These are phyloP conservation scores for Nannoperca obscura DNA, from an alignment of 2,797 vertebrate species.

Conservation along the genomic window DNA sequence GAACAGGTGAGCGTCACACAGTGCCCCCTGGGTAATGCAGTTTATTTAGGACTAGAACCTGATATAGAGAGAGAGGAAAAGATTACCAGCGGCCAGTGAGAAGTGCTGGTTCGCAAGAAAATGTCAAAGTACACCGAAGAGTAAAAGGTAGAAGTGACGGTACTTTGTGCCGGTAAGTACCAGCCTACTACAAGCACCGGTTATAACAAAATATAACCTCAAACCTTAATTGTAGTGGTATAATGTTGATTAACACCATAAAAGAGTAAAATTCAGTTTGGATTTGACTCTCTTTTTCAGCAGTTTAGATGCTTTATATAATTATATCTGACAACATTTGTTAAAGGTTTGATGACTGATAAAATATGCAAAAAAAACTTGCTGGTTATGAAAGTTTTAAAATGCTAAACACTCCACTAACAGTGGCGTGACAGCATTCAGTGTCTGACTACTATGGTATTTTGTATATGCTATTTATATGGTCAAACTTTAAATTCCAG, in stretches of 20 bases:
- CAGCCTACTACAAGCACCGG: no score
- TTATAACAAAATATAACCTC: not conserved
- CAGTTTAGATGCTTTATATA: not conserved
- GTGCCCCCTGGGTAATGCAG: no score
- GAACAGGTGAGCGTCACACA: no score
- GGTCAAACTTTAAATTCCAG: conserved; percentile 36
- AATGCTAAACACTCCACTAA: conserved; percentile 19
- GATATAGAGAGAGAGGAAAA: no score
- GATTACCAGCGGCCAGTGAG: no score
- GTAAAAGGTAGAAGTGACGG: no score
- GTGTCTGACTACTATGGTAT: conserved; percentile 4
- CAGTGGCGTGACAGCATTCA: not conserved
- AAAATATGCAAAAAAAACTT: not conserved
- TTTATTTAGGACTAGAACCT: no score
- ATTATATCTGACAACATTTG: not conserved
- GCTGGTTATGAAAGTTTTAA: conserved; percentile 5
- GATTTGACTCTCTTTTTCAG: not conserved
- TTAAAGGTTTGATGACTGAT: conserved; percentile 3
- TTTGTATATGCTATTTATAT: conserved; percentile 3
- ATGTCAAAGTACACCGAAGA: no score
- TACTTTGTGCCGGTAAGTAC: no score
- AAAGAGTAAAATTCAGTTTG: conserved; percentile 4
- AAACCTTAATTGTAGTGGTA: conserved; percentile 25
- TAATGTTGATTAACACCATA: conserved; percentile 1
- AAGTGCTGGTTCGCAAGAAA: not conserved